These are phyloP conservation scores for Agapetus fuscipes DNA, from an alignment of 2,888 invertebrate genomes.

Conservation along the genomic window DNA sequence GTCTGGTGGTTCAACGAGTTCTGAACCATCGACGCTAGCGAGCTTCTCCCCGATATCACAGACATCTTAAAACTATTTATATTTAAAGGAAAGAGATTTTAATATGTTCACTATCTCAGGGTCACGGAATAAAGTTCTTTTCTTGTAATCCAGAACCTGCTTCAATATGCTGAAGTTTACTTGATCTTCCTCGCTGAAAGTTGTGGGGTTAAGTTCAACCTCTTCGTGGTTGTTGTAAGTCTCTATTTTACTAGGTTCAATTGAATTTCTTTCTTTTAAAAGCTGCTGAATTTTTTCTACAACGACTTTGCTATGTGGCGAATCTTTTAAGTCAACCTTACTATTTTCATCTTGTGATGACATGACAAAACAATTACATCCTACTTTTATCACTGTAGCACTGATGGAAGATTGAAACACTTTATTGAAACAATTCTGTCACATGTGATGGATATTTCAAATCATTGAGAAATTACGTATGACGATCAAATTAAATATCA, in stretches of 20 bases:
- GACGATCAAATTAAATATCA: too few species aligned
- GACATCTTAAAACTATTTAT: conserved; percentile 29
- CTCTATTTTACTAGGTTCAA: conserved; percentile 29
- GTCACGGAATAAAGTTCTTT: conserved; percentile 38
- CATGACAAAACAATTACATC: too few species aligned
- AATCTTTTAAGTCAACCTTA: conserved; percentile 6
- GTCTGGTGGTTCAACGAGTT: conserved; percentile 37
- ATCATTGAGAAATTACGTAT: too few species aligned
- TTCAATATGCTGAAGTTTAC: conserved; percentile 24
- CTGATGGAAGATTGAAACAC: too few species aligned
- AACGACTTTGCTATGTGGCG: conserved; percentile 37
- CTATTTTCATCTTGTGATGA: not conserved
- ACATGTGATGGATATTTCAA: too few species aligned
- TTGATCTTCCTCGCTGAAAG: conserved; percentile 13
- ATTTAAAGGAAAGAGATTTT: conserved; percentile 32
- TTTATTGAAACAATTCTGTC: too few species aligned
- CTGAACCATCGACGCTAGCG: conserved; percentile 37
- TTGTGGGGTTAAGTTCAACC: conserved; percentile 15
- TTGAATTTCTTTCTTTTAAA: conserved; percentile 39
- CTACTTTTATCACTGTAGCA: too few species aligned
- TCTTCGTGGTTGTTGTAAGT: conserved; percentile 8
- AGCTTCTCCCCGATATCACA: conserved; percentile 32
- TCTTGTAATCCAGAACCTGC: conserved; percentile 42
- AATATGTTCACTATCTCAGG: conserved; percentile 40
- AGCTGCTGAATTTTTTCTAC: conserved; percentile 40